phyloP scores from a whole-genome alignment of 2,797 vertebrate species.

The Pantherophis vulpinus region DNA sequence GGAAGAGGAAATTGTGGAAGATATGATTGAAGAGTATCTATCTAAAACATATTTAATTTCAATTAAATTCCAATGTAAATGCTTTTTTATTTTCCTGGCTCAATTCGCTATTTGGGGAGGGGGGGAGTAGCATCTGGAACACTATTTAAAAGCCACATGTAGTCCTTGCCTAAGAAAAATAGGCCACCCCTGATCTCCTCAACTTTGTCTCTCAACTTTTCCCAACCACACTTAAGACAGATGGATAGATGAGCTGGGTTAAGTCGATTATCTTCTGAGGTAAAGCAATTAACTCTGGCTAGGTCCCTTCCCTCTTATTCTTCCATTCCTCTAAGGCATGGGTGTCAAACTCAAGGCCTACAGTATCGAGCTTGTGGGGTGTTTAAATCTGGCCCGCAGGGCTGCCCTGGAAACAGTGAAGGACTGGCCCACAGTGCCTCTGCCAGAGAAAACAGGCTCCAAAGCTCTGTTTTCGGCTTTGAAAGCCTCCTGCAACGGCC shows the following conservation, averaged over 20 bases:
- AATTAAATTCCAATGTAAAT: neutral
- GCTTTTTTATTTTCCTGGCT: neutral
- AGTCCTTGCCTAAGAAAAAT: neutral
- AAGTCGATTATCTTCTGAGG: neutral
- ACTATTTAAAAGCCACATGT: neutral
- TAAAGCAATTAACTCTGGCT: neutral
- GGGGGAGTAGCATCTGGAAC: neutral
- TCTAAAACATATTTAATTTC: neutral
- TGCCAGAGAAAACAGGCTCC: no score
- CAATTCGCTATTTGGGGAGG: neutral
- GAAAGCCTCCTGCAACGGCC: no score
- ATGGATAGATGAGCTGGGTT: neutral
- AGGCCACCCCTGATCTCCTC: neutral
- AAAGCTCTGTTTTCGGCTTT: no score
- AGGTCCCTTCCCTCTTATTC: neutral
- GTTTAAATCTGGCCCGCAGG: no score
- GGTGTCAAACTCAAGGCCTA: neutral
- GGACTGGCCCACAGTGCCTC: no score
- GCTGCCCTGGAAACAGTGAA: no score
- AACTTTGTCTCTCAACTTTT: neutral
- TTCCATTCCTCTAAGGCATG: neutral
- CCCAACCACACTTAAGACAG: neutral
- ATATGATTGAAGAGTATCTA: neutral
- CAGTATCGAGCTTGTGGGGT: rapidly evolving
- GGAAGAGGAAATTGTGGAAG: neutral